Base-by-base conservation (phyloP, 2,113 vertebrate genomes). In the Malurus alboscapulatus region DNA sequence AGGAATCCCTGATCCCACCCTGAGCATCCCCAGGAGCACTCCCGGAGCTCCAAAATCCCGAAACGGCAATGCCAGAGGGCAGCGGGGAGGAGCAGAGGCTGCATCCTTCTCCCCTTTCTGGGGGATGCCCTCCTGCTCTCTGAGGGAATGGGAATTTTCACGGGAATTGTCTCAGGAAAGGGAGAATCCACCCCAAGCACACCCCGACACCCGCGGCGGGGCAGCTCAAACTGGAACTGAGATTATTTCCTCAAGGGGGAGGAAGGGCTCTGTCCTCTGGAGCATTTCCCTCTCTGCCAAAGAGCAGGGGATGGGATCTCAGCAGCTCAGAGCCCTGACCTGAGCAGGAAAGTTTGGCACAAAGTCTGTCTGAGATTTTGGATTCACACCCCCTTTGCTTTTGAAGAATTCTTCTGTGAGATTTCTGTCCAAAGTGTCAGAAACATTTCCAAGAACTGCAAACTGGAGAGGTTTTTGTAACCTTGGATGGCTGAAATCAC, bases 51-150 rank as follows among this genome's bases (percentile, higher is more conserved):
- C 0, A 2, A 44, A 38, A 29, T 22, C 36, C 44, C 4, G 2
- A 54, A 38, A 30, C 16, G 4, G 77, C 27, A 30, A 2, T 1
- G 11, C 34, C 40, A 50, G 14, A 58, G n/a, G 34, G 36, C 14
- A 19, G 7, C 45, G 3, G 0, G 6, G 40, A 25, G 59, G 36
- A 12, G 24, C 58, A 25, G 19, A 26, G 29, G 21, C 7, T 6
- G 6, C 14, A 6, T 11, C 58, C 40, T 2, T 5, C 40, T 61
- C 42, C 47, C 16, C 14, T 24, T 65, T 14, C 45, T 14, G 17
- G 50, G 36, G 10, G n/a, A 34, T 76, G 7, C 17, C 5, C 58
- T 55, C 0, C 48, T 34, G 48, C 58, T 1, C 21, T 51, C 0
- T 21, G 27, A 5, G 29, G 65, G 67, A 67, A 32, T 5, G 18